Percentiles rank a stretch among this genome's conserved stretches.
These are phyloP conservation scores for Ctenochaetus hawaiiensis DNA, from an alignment of 2,797 vertebrate genomes.

Conservation along the genomic window DNA sequence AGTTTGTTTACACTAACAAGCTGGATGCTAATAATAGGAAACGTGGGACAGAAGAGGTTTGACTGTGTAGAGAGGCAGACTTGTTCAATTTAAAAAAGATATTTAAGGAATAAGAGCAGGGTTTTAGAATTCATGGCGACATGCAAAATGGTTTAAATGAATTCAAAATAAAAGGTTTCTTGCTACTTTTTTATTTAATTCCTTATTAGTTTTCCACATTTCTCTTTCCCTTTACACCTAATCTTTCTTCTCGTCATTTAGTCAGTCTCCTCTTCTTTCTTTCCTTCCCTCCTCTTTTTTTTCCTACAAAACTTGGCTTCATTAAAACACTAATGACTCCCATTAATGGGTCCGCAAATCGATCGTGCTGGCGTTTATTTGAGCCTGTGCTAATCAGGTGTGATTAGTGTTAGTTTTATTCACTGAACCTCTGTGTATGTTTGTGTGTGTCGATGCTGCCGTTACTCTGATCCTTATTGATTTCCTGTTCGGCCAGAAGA, in stretches of 20 bases:
- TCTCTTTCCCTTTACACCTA: not conserved
- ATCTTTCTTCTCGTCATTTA: not conserved
- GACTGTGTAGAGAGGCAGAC: too few relatives aligned
- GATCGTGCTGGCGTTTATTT: slow-evolving; percentile 68
- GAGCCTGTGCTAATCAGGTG: slow-evolving; percentile 70
- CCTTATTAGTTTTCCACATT: too few relatives aligned
- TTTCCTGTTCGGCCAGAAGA: slow-evolving; percentile 67
- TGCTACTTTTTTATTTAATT: too few relatives aligned
- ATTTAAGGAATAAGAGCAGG: not conserved
- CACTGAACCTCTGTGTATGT: slow-evolving; percentile 50
- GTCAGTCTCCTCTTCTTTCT: not conserved
- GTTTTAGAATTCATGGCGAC: not conserved
- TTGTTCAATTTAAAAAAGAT: not conserved
- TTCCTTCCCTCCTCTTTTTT: not conserved
- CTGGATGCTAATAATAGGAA: slow-evolving; percentile 5
- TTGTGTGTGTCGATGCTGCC: slow-evolving; percentile 48
- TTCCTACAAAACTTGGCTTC: slow-evolving; percentile 74
- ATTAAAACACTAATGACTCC: slow-evolving; percentile 83
- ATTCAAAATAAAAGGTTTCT: not conserved
- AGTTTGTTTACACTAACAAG: slow-evolving; percentile 23
- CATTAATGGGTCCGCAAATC: slow-evolving; percentile 78
- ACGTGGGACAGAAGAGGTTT: not conserved
- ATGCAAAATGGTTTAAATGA: not conserved
- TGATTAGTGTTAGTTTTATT: slow-evolving; percentile 78
- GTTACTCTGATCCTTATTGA: slow-evolving; percentile 73